These are phyloP conservation scores for Drosophila mulleri DNA, from an alignment of 2,888 invertebrate species.

Conservation along the genomic window DNA sequence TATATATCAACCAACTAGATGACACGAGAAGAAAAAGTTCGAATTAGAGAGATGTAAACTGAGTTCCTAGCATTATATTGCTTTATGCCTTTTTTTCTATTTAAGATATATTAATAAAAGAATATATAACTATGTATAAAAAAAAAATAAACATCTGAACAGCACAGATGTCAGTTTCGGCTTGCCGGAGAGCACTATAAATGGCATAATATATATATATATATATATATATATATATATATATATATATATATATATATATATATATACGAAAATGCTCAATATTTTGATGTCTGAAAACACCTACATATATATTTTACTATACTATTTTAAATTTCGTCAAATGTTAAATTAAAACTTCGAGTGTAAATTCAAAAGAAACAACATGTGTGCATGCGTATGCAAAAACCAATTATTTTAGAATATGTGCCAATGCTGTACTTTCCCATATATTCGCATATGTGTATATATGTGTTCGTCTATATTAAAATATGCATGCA, in stretches of 20 bases:
- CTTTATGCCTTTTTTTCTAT: slow-evolving; percentile 76
- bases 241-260: too few relatives aligned
- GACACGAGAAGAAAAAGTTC: slow-evolving; percentile 33
- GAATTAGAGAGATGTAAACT: slow-evolving; percentile 71
- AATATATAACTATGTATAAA: not conserved
- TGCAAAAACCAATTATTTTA: slow-evolving; percentile 11
- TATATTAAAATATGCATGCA: not conserved
- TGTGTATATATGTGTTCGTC: slow-evolving; percentile 1
- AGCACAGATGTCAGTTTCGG: not conserved
- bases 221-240: not conserved
- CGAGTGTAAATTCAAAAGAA: not conserved
- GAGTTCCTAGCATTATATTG: slow-evolving; percentile 78
- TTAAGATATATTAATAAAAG: slow-evolving; percentile 30
- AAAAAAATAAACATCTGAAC: too few relatives aligned
- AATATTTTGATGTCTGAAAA: not conserved
- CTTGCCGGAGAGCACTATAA: not conserved
- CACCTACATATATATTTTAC: not conserved
- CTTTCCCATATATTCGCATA: not conserved
- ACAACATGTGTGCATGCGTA: not conserved
- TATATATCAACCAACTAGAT: slow-evolving; percentile 4
- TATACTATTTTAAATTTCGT: too few relatives aligned
- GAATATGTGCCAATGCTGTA: slow-evolving; percentile 46
- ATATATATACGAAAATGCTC: not conserved
- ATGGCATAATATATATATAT: not conserved
- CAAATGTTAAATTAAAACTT: not conserved